A percentile compares a stretch with the other conserved stretches of the same genome.
Evolutionary conservation across 2,888 invertebrate species (phyloP).

Genomic region (Oscheius sp.): DNA sequence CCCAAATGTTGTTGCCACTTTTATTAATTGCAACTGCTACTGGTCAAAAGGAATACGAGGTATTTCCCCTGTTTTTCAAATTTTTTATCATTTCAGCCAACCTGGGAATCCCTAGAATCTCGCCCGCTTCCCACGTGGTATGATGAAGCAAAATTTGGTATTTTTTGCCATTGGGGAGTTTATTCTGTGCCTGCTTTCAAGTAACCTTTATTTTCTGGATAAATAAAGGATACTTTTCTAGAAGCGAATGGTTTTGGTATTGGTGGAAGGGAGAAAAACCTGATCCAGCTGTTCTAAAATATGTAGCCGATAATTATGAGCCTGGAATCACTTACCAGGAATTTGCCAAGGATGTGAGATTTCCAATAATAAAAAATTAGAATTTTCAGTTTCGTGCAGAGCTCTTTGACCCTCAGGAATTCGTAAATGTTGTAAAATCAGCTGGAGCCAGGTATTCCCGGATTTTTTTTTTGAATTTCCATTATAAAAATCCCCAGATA

Average conservation of each 20-base stretch:
- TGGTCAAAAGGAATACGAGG: too few species aligned
- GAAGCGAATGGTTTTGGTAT: slow-evolving; percentile 82
- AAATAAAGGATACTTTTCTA: not conserved
- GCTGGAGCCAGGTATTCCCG: slow-evolving; percentile 85
- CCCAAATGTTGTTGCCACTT: too few species aligned
- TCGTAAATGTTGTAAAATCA: slow-evolving; percentile 85
- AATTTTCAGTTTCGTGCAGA: slow-evolving; percentile 84
- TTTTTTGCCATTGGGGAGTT: slow-evolving; percentile 76
- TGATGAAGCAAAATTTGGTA: slow-evolving; percentile 76
- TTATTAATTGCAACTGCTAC: too few species aligned
- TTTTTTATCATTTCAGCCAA: slow-evolving; percentile 49
- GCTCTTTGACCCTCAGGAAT: slow-evolving; percentile 85
- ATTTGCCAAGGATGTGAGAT: slow-evolving; percentile 79
- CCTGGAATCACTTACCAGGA: slow-evolving; percentile 90
- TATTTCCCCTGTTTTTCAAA: not conserved
- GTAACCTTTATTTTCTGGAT: not conserved
- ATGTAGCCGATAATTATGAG: slow-evolving; percentile 86
- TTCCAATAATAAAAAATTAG: not conserved
- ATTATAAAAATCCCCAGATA: slow-evolving; percentile 71
- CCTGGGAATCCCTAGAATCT: slow-evolving; percentile 75
- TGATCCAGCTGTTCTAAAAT: slow-evolving; percentile 74
- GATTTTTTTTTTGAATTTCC: too few species aligned
- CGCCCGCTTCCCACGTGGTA: slow-evolving; percentile 75
- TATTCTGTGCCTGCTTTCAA: slow-evolving; percentile 60
- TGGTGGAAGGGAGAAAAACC: slow-evolving; percentile 66